Conservation (phyloP, 2,888 invertebrate genomes). For the Muscina levida region DNA sequence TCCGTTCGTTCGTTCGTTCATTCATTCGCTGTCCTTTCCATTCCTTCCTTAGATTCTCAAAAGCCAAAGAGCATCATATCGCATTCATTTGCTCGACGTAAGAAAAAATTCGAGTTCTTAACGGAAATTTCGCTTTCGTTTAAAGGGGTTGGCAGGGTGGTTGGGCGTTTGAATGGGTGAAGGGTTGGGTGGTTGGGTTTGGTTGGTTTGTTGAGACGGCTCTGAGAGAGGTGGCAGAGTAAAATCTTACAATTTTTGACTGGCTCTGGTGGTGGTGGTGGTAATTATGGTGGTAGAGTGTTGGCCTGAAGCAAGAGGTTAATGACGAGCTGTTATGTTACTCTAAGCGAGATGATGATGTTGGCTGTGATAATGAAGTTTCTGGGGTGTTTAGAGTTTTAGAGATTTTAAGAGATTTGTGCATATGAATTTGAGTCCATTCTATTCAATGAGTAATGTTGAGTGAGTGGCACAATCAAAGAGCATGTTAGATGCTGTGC, state of each 20-base stretch:
- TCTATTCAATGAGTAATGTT: conserved; percentile 5
- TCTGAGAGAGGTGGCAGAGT: no score
- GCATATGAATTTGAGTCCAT: conserved; percentile 39
- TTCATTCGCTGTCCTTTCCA: neutral
- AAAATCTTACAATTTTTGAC: no score
- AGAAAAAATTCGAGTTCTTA: conserved; percentile 53
- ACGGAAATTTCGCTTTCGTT: conserved; percentile 62
- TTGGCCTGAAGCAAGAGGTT: neutral
- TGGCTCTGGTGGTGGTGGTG: neutral
- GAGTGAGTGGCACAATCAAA: neutral
- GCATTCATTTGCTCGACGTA: conserved; percentile 58
- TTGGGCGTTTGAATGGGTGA: conserved; percentile 1
- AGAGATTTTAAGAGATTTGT: conserved; percentile 23
- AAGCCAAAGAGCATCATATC: conserved; percentile 60
- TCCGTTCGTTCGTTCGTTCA: conserved; percentile 18
- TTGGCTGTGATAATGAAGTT: conserved; percentile 35
- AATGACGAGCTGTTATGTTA: conserved; percentile 20
- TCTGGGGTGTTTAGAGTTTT: conserved; percentile 14
- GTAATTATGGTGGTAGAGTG: neutral
- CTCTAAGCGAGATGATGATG: conserved; percentile 14
- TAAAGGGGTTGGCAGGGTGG: conserved; percentile 53
- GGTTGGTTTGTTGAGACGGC: neutral
- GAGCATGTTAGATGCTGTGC: neutral
- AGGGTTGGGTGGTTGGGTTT: conserved; percentile 2
- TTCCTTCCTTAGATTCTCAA: conserved; percentile 56